Base-by-base conservation (phyloP, 2,888 invertebrate genomes). In the Colletes collaris region DNA sequence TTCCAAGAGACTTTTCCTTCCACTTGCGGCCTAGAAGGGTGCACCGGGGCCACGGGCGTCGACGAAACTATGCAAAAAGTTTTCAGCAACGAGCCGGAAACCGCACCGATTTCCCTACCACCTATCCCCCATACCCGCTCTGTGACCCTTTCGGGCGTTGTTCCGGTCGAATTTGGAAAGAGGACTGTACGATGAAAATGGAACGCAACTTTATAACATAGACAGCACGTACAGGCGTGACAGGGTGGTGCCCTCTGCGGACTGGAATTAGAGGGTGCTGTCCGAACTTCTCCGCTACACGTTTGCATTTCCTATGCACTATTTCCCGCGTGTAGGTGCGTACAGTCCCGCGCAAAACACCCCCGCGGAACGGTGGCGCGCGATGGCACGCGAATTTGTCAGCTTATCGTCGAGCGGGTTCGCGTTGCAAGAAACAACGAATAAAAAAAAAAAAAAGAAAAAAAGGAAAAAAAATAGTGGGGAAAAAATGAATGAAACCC, bases 281-380 rank as follows among this genome's bases (percentile, higher is more conserved):
- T 91, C 88, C 90, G 82, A 91, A 91, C 87, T 90, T 89, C 88
- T 89, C 85, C 85, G 79, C 86, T 89, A 86, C 88, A 85, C 85
- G 90, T 88, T 91, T 91, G 90, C 88, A 91, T 91, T 90, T 90
- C 87, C 89, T 89, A 88, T 91, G 89, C 88, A 89, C 89, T 90
- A 90, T 91, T 91, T 90, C 85, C 86, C 86, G 76, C 84, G 83
- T 86, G 87, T 82, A 83, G 86, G 83, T 84, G 87, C 80, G 88
- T 89, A 87, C 88, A 89, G 89, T 87, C 84, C 64, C 53, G 16
- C 19, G 58, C 71, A 66, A 84, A 85, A 83, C 44, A 27, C 40
- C 56, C 64, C 49, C 52, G 46, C 52, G 49, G 44, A 40, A 6
- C 56, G 49, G 44, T 64, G 59, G 46, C 55, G 46, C 71, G 63